phyloP scores from a whole-genome alignment of 2,888 invertebrate species.

The Epirrhoe tristata region DNA sequence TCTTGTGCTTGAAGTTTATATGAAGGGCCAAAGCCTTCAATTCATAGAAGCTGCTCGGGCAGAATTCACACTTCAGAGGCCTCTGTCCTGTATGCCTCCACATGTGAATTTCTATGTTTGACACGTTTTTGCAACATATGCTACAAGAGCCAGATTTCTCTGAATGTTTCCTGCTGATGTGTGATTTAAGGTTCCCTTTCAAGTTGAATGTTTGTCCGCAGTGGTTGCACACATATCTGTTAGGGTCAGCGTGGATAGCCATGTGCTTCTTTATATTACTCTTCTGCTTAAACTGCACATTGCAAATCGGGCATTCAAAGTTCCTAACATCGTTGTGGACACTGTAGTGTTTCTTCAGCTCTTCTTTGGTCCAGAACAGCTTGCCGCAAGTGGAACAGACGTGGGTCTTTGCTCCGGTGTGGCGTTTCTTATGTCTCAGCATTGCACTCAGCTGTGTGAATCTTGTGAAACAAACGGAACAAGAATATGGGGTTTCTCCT shows the following conservation, averaged over 20 bases:
- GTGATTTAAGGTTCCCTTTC: slow-evolving; percentile 81
- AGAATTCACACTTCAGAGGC: slow-evolving; percentile 71
- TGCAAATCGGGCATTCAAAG: slow-evolving; percentile 71
- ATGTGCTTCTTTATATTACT: slow-evolving; percentile 82
- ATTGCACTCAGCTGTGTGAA: slow-evolving; percentile 69
- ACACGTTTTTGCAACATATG: slow-evolving; percentile 78
- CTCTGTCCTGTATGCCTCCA: slow-evolving; percentile 82
- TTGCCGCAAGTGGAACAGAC: slow-evolving; percentile 66
- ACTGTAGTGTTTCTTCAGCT: slow-evolving; percentile 63
- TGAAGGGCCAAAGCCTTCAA: slow-evolving; percentile 69
- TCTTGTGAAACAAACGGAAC: slow-evolving; percentile 60
- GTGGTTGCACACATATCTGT: slow-evolving; percentile 68
- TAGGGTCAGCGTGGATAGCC: slow-evolving; percentile 63
- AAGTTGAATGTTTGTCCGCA: slow-evolving; percentile 73
- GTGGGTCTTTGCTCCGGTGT: slow-evolving; percentile 62
- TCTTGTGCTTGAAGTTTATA: slow-evolving; percentile 70
- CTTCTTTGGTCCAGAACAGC: slow-evolving; percentile 68
- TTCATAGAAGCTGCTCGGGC: slow-evolving; percentile 68
- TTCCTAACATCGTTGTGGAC: slow-evolving; percentile 68
- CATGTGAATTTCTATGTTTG: slow-evolving; percentile 83
- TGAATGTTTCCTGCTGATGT: slow-evolving; percentile 81
- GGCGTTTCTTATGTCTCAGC: slow-evolving; percentile 63
- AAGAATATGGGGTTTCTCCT: slow-evolving; percentile 73
- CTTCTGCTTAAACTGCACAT: slow-evolving; percentile 77
- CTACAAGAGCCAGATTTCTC: slow-evolving; percentile 82